These are phyloP conservation scores for Portunus trituberculatus DNA, from an alignment of 1,140 invertebrate genomes.

Conservation along the genomic window DNA sequence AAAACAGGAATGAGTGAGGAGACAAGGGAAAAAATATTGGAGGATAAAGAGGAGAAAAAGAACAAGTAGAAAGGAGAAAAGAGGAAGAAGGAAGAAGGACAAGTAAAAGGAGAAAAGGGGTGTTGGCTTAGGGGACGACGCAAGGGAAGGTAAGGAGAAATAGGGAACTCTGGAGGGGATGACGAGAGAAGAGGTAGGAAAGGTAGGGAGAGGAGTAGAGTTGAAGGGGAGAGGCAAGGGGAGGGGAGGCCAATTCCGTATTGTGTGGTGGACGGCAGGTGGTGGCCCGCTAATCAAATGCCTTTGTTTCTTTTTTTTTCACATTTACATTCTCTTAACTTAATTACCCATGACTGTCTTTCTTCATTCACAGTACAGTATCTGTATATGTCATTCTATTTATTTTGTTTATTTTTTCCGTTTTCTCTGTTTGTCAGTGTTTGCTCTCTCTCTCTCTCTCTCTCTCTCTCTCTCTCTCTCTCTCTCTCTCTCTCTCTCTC, in stretches of 20 bases:
- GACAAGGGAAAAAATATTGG: background rate
- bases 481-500: slow-evolving; percentile 35
- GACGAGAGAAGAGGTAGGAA: background rate
- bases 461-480: background rate
- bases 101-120: slow-evolving; percentile 12
- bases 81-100: background rate
- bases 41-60: background rate
- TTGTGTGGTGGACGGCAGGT: background rate
- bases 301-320: background rate
- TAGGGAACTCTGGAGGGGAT: background rate
- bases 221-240: background rate
- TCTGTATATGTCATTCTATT: no score
- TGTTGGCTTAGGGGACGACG: background rate
- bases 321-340: background rate
- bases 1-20: background rate
- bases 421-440: background rate
- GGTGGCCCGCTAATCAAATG: background rate
- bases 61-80: background rate
- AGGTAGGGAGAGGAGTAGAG: background rate
- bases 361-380: background rate
- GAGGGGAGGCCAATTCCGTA: background rate
- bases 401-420: no score
- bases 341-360: background rate
- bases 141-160: background rate
- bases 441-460: no score